Percentiles rank a stretch among this genome's conserved stretches.
Conservation (phyloP, 2,888 invertebrate genomes). For the Parnassius smintheus region DNA sequence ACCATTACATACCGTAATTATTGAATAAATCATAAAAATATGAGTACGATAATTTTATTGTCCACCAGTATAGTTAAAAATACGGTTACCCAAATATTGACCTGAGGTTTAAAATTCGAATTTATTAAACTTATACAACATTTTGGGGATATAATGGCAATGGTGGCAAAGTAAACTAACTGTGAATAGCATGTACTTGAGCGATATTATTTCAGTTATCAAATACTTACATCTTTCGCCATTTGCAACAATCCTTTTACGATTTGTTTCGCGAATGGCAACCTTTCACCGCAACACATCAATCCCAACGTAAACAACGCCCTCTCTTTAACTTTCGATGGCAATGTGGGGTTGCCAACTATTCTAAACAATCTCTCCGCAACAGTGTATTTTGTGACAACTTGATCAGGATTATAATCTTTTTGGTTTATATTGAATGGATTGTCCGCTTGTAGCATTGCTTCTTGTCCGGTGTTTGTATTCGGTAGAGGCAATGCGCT, state of each 20-base stretch:
- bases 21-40: too few species aligned
- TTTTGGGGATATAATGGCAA: too few species aligned
- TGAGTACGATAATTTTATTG: too few species aligned
- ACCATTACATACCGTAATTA: too few species aligned
- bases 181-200: too few species aligned
- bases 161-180: too few species aligned
- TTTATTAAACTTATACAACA: too few species aligned
- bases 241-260: constrained; percentile 88
- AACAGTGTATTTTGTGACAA: constrained; percentile 84
- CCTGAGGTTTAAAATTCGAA: too few species aligned
- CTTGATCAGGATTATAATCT: constrained; percentile 46
- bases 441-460: constrained; percentile 54
- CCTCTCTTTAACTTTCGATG: constrained; percentile 88
- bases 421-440: constrained; percentile 58
- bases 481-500: constrained; percentile 84
- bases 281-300: constrained; percentile 90
- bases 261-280: constrained; percentile 86
- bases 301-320: constrained; percentile 89
- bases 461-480: constrained; percentile 61
- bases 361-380: constrained; percentile 86
- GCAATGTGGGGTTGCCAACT: constrained; percentile 85
- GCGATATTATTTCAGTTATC: too few species aligned
- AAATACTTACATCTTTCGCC: constrained; percentile 85
- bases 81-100: too few species aligned
- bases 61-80: too few species aligned